Base-by-base conservation (phyloP, 2,888 invertebrate species). In the Drosophila ustulata region DNA sequence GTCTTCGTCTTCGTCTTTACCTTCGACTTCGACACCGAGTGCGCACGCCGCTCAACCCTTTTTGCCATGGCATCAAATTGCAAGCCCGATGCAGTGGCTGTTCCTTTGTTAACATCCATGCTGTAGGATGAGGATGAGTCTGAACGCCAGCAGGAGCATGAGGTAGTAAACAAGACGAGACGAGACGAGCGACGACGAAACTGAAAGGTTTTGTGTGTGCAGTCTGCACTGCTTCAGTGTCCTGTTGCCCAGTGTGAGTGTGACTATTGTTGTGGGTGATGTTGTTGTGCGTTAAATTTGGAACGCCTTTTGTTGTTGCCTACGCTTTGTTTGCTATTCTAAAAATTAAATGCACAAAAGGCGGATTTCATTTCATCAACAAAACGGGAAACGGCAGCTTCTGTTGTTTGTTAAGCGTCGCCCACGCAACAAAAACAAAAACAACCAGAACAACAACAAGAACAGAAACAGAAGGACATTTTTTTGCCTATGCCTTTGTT, bases 301-400 rank as follows among this genome's bases (percentile, higher is more conserved):
- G 67, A 71, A 88, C 83, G 83, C 83, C 83, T 86, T 84, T 84
- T 84, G 78, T 88, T 84, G 88, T 69, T 86, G 86, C 83, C 84
- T 79, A 77, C 77, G 89, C 84, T 79, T 85, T 88, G 84, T 88
- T 86, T 82, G 82, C 26, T 65, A 82, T 88, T 88, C 85, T 75
- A 81, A 89, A 81, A 89, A 89, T 88, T 87, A 87, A 89, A 89
- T 89, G 85, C 88, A 89, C 89, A 89, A 89, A 88, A 89, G 89
- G 81, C 81, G 89, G 85, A 86, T 86, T 86, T 89, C 82, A 85
- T 85, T 89, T 87, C 87, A 87, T 84, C 87, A 89, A 85, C 83
- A 80, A 80, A 85, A 80, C 89, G 88, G 82, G 88, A 89, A 89
- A 76, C 85, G 72, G 86, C 85, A 87, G 88, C 89, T 89, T 89